Base-by-base conservation (phyloP, 2,113 vertebrate genomes). In the Oncorhynchus gorbuscha region DNA sequence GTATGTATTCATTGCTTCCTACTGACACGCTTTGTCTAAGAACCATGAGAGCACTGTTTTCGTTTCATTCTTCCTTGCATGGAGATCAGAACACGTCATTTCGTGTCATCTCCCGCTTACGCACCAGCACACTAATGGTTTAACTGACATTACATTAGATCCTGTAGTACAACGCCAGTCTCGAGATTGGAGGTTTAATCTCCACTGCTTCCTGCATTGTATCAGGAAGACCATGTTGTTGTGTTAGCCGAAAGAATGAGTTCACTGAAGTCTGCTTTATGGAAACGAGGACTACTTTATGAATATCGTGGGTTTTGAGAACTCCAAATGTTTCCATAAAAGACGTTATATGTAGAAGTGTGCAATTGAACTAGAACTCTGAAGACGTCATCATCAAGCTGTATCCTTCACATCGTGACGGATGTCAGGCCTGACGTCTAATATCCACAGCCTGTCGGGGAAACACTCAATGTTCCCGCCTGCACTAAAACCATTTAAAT, bases 191-290 rank as follows among this genome's bases (percentile, higher is more conserved):
- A 76, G 69, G 74, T 79, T 20, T 49, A 64, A 71, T 18, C 69
- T 78, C 39, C 45, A 11, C 11, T 30, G 20, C 72, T 45, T 45
- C 39, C 39, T 76, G 72, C 76, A 67, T 55, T 77, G 45, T 73
- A 64, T 73, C 26, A 16, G 77, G 74, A 70, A 77, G 74, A 79
- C 67, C 11, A 72, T 68, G 69, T 66, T 51, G 62, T 45, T 28
- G 32, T 69, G 88, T 84, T 78, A 74, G 69, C 22, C 24, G 49
- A 80, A 73, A 86, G 83, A 81, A 86, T 32, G 76, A 51, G 69
- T 66, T 61, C 72, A 30, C 64, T 58, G 48, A 12, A 55, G 51
- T 55, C 22, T 62, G 3, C 16, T 20, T 14, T 72, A 73, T 72
- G 35, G 26, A n/a, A 16, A 49, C 39, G 16, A 35, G 58, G 75